Percentiles rank a stretch among this genome's conserved stretches.
phyloP scores from a whole-genome alignment of 1,140 invertebrate species.

The Hyles euphorbiae region DNA sequence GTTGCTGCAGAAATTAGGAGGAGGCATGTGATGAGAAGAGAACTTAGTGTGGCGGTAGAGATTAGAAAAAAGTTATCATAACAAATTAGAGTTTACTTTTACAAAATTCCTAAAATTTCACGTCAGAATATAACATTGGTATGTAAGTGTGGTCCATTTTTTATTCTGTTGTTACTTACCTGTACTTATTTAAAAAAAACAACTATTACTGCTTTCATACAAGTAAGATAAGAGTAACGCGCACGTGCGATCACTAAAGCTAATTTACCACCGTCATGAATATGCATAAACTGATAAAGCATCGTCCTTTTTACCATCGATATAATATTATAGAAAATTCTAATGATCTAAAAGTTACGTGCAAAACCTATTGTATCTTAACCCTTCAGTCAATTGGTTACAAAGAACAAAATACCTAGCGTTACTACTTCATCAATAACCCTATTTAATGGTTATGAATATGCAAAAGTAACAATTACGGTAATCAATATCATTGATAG shows the following conservation, averaged over 20 bases:
- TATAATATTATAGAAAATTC: not conserved
- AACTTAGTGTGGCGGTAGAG: too few relatives aligned
- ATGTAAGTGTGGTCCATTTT: too few relatives aligned
- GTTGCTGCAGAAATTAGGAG: too few relatives aligned
- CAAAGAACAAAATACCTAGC: conserved; percentile 18
- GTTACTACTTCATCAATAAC: conserved; percentile 23
- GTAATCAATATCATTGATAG: conserved; percentile 50
- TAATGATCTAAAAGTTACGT: conserved; percentile 10
- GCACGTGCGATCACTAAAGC: not conserved
- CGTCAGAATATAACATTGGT: too few relatives aligned
- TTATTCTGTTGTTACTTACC: too few relatives aligned
- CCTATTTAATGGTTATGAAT: conserved; percentile 52
- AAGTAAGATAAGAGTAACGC: too few relatives aligned
- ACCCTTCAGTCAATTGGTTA: conserved; percentile 23
- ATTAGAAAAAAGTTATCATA: too few relatives aligned
- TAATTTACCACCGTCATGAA: conserved; percentile 55
- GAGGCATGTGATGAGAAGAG: too few relatives aligned
- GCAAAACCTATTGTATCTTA: conserved; percentile 13
- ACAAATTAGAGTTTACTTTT: too few relatives aligned
- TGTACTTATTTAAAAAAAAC: too few relatives aligned
- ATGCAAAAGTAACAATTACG: conserved; percentile 64
- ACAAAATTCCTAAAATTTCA: too few relatives aligned
- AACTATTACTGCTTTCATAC: too few relatives aligned
- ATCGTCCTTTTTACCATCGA: not conserved
- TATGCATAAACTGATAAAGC: conserved; percentile 42